Evolutionary conservation across 2,888 invertebrate genomes (phyloP), one percentile per base, ranked within the genome.

Genomic region (Busseola fusca): DNA sequence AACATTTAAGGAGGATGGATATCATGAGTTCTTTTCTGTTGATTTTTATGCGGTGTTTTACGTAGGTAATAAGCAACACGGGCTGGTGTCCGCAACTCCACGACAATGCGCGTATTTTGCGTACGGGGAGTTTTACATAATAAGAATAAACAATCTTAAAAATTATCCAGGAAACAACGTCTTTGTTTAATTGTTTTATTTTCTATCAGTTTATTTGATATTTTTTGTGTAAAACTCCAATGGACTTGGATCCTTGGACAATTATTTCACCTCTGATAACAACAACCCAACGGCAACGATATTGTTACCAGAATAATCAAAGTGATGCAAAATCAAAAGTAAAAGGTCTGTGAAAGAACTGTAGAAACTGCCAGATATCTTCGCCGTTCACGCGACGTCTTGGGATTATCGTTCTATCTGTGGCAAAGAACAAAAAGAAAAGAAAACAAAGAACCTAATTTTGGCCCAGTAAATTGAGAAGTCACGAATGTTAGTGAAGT

Each of bases 401-500:
- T 74, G 16, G 6, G 30, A 34, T 34, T 30, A 57, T 30, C n/a
- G 30, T 10, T n/a, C 5, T 59, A 54, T 30, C 50, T 48, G 27
- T 3, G 14, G 5, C 12, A 12, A 42, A 62, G 16, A 40, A 48
- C n/a, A 54, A 67, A 64, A 63, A 18, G 1, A 42, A 4, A 6
- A 7, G 16, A 52, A 16, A 59, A 40, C 37, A 52, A 48, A 59
- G 12, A 50, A 64, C 16, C 30, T 42, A 45, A 45, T 64, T 75
- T 80, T 6, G 21, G 40, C 27, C 3, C 37, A 54, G 34, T 66
- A 74, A 80, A 79, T 82, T 69, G 63, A 80, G 80, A 73, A 83
- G 75, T 80, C 83, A 80, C 69, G 59, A 69, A 72, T 60, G 69
- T 69, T 73, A 69, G 70, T 67, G 52, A 72, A 76, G 82, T 81